These are phyloP conservation scores for Epizoanthus stellaris DNA, from an alignment of 92 coral and sea anemone species.

Conservation along the genomic window DNA sequence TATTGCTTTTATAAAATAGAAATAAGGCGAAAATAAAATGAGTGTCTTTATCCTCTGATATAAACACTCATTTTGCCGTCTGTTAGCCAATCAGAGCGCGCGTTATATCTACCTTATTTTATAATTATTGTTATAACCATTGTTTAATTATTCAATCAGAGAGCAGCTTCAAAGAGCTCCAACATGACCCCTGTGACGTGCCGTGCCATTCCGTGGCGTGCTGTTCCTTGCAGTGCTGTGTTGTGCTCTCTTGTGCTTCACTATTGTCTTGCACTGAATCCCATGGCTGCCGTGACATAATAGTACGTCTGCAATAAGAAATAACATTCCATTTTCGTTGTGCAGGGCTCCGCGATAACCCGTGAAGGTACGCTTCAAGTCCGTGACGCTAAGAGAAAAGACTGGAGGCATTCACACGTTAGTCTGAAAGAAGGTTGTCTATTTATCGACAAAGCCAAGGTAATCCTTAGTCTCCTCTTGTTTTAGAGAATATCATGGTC, in stretches of 20 bases:
- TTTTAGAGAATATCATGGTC: too few relatives aligned
- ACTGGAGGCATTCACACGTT: constrained; percentile 75
- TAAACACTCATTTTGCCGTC: too few relatives aligned
- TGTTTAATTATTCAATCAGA: too few relatives aligned
- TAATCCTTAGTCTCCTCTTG: not conserved
- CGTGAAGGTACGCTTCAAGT: constrained; percentile 73
- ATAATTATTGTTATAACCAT: too few relatives aligned
- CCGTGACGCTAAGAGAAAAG: constrained; percentile 82
- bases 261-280: not conserved
- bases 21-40: too few relatives aligned
- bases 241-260: too few relatives aligned
- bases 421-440: constrained; percentile 79
- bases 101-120: too few relatives aligned
- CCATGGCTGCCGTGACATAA: not conserved
- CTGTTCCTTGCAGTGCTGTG: not conserved
- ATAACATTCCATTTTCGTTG: constrained; percentile 9
- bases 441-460: constrained; percentile 73
- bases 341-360: constrained; percentile 63
- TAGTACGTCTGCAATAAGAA: not conserved
- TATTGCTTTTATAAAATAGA: too few relatives aligned
- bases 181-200: not conserved
- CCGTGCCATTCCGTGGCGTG: not conserved
- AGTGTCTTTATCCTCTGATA: too few relatives aligned
- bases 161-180: too few relatives aligned
- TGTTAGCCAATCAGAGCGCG: too few relatives aligned